Base-by-base conservation (phyloP, 1,140 invertebrate species). In the Stegodyphus dumicola region DNA sequence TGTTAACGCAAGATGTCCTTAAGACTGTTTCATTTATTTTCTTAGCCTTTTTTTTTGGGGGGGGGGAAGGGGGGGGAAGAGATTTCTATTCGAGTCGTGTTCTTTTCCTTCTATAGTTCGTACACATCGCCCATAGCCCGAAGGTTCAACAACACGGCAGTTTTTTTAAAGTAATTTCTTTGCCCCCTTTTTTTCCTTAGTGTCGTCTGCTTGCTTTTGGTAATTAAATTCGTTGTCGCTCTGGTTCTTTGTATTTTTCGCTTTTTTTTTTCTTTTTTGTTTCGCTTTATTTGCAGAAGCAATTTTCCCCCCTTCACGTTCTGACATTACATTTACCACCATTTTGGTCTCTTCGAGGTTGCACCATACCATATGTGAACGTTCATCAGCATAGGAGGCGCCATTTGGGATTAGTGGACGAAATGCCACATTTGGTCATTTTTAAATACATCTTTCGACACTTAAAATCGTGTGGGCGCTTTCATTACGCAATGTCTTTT, bases 1-100 rank as follows among this genome's bases (percentile, higher is more conserved):
- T 70, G 54, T 33, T 33, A 67, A 49, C 53, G 54, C 80, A 83
- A 48, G 80, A 67, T 70, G 80, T 83, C 80, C 80, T 83, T 73
- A 48, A 71, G 69, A 60, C 15, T 5, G 56, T 60, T 60, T 60
- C 7, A 48, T 74, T 75, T 75, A 49, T 2, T 66, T 74, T 73
- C 49, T 49, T 10, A 33, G 33, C 33, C 33, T 49, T 13, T 71
- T 49, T 71, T 66, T 70, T 48, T 70, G 1, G 33, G n/a, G n/a
- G n/a, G n/a, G n/a, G n/a, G n/a, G n/a, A n/a, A n/a, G n/a, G n/a
- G n/a, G n/a, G n/a, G n/a, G n/a, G 33, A 33, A 33, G 3, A 33
- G 33, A 33, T 33, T 33, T 33, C 33, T 33, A 33, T 33, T 33
- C 33, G 33, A 33, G 33, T 33, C 33, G 33, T 33, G 33, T 33